Percentiles rank a stretch among this genome's conserved stretches.
Conservation (phyloP, 2,797 vertebrate species). For the Poeciliopsis gracilis region DNA sequence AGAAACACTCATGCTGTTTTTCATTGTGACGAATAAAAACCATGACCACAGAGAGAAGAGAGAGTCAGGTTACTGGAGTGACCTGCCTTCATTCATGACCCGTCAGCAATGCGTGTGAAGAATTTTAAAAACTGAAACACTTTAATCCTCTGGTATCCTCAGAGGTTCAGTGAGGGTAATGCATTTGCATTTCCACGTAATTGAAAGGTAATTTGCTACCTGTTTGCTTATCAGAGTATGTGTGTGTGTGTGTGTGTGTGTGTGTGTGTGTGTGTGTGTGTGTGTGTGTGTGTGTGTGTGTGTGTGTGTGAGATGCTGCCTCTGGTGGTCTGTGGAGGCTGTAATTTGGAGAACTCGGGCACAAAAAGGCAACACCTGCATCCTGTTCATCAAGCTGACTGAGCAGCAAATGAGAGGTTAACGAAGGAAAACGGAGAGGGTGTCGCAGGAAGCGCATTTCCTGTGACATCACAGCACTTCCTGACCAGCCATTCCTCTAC, state of each 20-base stretch:
- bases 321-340: neutral
- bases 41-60: neutral
- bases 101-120: neutral
- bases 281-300: fast-evolving
- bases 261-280: neutral
- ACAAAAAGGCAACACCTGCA: slow-evolving; percentile 53
- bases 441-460: slow-evolving; percentile 59
- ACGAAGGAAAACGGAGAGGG: slow-evolving; percentile 39
- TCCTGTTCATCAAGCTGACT: slow-evolving; percentile 56
- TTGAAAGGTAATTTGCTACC: neutral
- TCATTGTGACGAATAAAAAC: neutral
- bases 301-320: neutral
- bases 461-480: slow-evolving; percentile 63
- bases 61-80: neutral
- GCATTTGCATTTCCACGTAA: neutral
- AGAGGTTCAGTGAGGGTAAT: neutral
- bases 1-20: neutral
- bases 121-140: neutral
- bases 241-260: fast-evolving
- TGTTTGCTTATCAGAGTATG: slow-evolving; percentile 2
- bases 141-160: neutral
- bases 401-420: slow-evolving; percentile 16
- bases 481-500: slow-evolving; percentile 48
- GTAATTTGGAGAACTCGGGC: neutral
- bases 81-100: neutral